Conservation (phyloP, 2,113 vertebrate species). For the Tachysurus vachellii region DNA sequence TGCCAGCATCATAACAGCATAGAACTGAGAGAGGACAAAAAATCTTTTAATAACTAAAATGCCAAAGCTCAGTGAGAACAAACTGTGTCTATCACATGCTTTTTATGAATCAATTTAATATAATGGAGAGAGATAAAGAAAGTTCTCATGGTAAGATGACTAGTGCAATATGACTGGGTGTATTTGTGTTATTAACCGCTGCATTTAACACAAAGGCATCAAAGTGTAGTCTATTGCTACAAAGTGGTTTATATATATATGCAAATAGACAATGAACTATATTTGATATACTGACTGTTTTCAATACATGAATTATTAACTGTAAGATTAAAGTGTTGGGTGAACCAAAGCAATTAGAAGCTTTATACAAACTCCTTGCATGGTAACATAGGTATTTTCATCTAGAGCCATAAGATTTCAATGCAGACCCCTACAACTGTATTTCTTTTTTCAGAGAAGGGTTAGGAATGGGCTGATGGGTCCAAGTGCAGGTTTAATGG, state of each 20-base stretch:
- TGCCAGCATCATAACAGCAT: constrained; percentile 50
- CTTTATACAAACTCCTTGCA: neutral
- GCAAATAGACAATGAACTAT: neutral
- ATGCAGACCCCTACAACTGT: neutral
- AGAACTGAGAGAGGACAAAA: constrained; percentile 40
- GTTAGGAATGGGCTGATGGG: neutral
- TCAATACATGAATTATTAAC: constrained; percentile 4
- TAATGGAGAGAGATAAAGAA: constrained; percentile 7
- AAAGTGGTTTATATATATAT: neutral
- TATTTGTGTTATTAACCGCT: neutral
- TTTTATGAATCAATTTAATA: constrained; percentile 49
- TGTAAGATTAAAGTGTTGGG: neutral
- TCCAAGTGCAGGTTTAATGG: neutral
- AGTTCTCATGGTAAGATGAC: neutral
- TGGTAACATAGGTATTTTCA: neutral
- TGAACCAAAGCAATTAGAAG: neutral
- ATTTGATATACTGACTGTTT: neutral
- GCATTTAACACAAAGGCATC: constrained; percentile 8
- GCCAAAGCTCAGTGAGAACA: constrained; percentile 38
- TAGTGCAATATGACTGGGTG: neutral
- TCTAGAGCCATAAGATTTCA: neutral
- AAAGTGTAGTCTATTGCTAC: constrained; percentile 1
- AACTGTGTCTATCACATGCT: constrained; percentile 28
- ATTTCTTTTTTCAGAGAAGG: neutral
- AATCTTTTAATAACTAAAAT: constrained; percentile 49